Percentiles rank a stretch among this genome's conserved stretches.
Evolutionary conservation across 2,113 vertebrate species (phyloP).

Genomic region (Epinephelus fuscoguttatus): DNA sequence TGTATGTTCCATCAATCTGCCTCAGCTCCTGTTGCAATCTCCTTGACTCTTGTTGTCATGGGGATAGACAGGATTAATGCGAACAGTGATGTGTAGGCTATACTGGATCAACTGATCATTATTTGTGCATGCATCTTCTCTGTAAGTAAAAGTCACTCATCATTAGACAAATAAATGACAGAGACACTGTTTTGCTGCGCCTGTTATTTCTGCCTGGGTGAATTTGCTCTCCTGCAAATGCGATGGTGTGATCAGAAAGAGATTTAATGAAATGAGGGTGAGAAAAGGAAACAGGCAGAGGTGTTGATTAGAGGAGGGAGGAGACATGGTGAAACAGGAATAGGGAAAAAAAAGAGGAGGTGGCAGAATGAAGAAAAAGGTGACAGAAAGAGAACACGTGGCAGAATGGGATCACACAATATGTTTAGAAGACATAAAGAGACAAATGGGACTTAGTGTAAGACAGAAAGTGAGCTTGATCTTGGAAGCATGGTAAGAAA

Average conservation of each 20-base stretch:
- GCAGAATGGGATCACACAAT: constrained; percentile 1
- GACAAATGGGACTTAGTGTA: background rate
- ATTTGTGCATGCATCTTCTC: background rate
- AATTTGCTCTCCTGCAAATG: constrained; percentile 11
- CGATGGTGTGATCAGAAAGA: constrained; percentile 37
- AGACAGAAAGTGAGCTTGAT: constrained; percentile 3
- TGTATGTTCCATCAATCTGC: constrained; percentile 27
- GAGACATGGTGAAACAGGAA: background rate
- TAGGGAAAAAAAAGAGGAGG: constrained; percentile 9
- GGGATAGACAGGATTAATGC: constrained; percentile 55
- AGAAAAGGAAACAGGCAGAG: constrained; percentile 42
- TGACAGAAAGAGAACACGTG: constrained; percentile 3
- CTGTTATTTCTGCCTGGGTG: background rate
- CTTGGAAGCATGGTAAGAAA: background rate
- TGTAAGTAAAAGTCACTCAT: background rate
- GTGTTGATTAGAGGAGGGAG: constrained; percentile 61
- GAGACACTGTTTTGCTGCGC: background rate
- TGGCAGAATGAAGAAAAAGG: constrained; percentile 16
- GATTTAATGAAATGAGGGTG: constrained; percentile 42
- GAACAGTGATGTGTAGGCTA: background rate
- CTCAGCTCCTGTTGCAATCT: constrained; percentile 43
- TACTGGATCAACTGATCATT: constrained; percentile 25
- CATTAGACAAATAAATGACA: background rate
- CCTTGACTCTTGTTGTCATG: constrained; percentile 67
- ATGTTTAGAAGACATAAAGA: constrained; percentile 13